Percentiles rank a stretch among this genome's conserved stretches.
phyloP scores from a whole-genome alignment of 2,113 vertebrate genomes.

The Otolemur garnettii region DNA sequence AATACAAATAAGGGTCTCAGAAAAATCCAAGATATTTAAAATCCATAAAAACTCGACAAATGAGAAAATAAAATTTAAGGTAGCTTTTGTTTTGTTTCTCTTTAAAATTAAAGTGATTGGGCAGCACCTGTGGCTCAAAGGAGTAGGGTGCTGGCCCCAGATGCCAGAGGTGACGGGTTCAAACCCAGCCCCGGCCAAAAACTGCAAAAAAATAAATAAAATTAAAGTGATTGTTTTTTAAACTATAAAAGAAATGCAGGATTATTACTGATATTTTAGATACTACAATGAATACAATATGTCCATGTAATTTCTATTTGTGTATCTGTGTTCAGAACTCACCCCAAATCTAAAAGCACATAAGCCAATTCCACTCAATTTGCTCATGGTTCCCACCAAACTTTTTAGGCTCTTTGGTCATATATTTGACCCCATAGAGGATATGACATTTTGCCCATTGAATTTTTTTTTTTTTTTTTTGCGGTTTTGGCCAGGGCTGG shows the following conservation, averaged over 20 bases:
- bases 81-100: background rate
- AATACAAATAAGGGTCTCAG: background rate
- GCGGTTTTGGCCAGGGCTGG: too few species aligned
- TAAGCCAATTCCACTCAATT: background rate
- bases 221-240: background rate
- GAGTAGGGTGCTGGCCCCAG: too few species aligned
- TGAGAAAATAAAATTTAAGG: background rate
- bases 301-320: background rate
- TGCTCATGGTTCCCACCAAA: background rate
- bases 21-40: background rate
- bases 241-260: background rate
- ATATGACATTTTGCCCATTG: background rate
- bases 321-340: background rate
- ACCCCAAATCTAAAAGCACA: background rate
- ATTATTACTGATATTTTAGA: background rate
- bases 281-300: background rate
- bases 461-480: too few species aligned
- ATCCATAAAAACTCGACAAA: background rate
- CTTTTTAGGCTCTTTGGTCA: background rate
- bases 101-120: background rate
- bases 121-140: too few species aligned
- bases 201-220: background rate
- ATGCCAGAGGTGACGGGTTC: too few species aligned
- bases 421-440: background rate
- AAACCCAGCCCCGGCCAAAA: too few species aligned